These are phyloP conservation scores for Drosophila sordidapex DNA, from an alignment of 2,888 invertebrate species.

Conservation along the genomic window DNA sequence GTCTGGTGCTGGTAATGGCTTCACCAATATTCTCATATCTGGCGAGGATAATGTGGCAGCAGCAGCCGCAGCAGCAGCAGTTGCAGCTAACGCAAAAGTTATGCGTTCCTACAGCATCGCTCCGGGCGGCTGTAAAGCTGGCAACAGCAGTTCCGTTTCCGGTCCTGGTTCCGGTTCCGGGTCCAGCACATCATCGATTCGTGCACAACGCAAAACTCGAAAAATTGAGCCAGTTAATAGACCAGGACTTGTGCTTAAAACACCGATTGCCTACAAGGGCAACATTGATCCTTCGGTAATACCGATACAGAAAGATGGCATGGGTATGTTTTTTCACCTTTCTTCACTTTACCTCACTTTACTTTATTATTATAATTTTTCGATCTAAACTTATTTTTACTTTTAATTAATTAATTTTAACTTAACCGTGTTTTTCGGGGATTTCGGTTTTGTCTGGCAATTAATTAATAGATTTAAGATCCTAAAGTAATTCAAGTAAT, in stretches of 20 bases:
- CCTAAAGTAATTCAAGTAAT: neutral
- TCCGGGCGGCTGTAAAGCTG: constrained; percentile 48
- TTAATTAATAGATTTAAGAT: neutral
- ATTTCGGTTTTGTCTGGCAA: neutral
- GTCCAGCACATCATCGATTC: constrained; percentile 54
- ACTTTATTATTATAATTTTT: constrained; percentile 23
- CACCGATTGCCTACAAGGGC: constrained; percentile 91
- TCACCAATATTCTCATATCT: constrained; percentile 59
- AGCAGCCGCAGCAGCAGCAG: constrained; percentile 12
- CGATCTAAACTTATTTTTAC: constrained; percentile 7
- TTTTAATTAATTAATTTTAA: constrained; percentile 9
- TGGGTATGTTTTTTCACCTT: constrained; percentile 88
- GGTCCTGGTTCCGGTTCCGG: constrained; percentile 9
- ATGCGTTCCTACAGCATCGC: constrained; percentile 49
- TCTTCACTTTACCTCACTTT: constrained; percentile 30
- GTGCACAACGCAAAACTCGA: constrained; percentile 83
- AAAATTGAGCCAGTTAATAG: constrained; percentile 91
- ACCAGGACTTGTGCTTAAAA: constrained; percentile 90
- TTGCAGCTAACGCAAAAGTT: constrained; percentile 19
- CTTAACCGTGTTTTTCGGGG: neutral
- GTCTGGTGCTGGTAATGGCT: constrained; percentile 44
- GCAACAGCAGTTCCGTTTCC: constrained; percentile 27
- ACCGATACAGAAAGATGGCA: constrained; percentile 94
- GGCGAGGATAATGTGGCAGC: constrained; percentile 42
- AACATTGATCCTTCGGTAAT: constrained; percentile 93